A percentile compares a stretch with the other conserved stretches of the same genome.
These are phyloP conservation scores for Grammomys dolichurus DNA, from an alignment of 2,113 vertebrate genomes.

Conservation along the genomic window DNA sequence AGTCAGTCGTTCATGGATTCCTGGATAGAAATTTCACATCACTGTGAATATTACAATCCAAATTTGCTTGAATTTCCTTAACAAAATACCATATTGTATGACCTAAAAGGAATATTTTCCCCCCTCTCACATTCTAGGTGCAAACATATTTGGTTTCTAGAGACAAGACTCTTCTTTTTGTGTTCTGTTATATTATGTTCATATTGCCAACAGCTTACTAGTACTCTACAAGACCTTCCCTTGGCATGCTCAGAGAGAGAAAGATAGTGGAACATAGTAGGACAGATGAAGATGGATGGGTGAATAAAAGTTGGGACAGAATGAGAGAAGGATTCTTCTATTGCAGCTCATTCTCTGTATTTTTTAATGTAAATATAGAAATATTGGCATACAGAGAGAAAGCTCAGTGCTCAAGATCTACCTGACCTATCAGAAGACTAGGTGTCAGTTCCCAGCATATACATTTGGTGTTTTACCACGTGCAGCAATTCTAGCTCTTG, in stretches of 20 bases:
- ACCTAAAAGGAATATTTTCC: background rate
- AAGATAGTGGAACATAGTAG: background rate
- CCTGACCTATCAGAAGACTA: no score
- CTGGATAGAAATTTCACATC: no score
- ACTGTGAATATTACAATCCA: background rate
- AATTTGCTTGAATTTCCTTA: background rate
- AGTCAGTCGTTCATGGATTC: no score
- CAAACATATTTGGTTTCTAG: background rate
- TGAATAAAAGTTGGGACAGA: no score
- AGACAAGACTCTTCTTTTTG: background rate
- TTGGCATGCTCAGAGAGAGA: background rate
- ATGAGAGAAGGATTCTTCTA: accelerated
- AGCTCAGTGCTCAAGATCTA: background rate
- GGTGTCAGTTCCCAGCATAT: no score
- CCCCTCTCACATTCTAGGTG: background rate
- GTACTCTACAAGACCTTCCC: background rate
- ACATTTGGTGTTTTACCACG: background rate
- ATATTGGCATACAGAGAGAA: background rate
- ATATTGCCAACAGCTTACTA: background rate
- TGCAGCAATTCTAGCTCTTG: background rate
- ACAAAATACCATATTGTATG: background rate
- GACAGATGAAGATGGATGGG: background rate
- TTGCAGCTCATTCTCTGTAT: background rate
- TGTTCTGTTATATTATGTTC: background rate
- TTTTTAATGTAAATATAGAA: background rate